These are phyloP conservation scores for Eupithecia pulchellata DNA, from an alignment of 2,888 invertebrate genomes.

Conservation along the genomic window DNA sequence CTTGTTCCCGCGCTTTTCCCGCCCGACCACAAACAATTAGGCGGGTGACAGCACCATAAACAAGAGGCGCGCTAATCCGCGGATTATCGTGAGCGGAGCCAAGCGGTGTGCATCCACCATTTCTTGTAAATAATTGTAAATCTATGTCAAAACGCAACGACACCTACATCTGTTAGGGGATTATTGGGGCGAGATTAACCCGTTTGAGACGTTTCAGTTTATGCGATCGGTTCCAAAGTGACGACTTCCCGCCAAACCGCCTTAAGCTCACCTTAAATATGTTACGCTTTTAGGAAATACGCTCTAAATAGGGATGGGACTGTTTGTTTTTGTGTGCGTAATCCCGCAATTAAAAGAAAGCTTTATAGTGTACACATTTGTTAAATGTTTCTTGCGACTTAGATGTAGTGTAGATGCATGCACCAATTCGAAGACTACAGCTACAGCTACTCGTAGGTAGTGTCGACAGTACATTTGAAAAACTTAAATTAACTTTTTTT, in stretches of 20 bases:
- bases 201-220: conserved; percentile 72
- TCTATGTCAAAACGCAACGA: conserved; percentile 84
- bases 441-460: neutral
- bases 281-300: conserved; percentile 65
- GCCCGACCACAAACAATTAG: conserved; percentile 77
- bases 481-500: neutral
- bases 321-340: conserved; percentile 63
- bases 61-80: conserved; percentile 74
- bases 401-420: conserved; percentile 13
- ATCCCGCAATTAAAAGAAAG: conserved; percentile 52
- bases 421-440: neutral
- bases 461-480: neutral
- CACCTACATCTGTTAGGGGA: conserved; percentile 83
- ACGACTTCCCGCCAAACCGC: conserved; percentile 75
- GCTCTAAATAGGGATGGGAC: conserved; percentile 65
- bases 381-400: conserved; percentile 15
- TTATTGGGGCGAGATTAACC: conserved; percentile 77
- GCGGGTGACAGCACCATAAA: conserved; percentile 75
- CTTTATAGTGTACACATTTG: conserved; percentile 35
- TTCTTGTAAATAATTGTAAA: conserved; percentile 85
- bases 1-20: conserved; percentile 75
- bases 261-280: conserved; percentile 78
- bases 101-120: conserved; percentile 68
- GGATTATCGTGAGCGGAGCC: conserved; percentile 77
- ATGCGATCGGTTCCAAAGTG: conserved; percentile 69